Evolutionary conservation across 2,888 invertebrate genomes (phyloP).

Genomic region (Cephus sareptanus): DNA sequence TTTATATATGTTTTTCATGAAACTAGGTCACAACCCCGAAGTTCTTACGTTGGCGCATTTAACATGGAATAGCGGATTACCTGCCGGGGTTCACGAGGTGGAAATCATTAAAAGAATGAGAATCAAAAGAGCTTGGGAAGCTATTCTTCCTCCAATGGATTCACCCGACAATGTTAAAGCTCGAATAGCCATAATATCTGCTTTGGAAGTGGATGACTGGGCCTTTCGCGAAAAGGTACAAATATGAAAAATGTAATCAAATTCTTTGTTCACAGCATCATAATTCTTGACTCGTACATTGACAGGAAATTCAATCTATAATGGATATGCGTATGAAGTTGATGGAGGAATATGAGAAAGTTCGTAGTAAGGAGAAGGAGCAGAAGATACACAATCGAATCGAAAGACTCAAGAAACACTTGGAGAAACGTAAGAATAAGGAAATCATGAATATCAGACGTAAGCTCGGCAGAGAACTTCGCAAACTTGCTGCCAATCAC

Average conservation of each 20-base stretch:
- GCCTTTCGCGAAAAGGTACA: constrained; percentile 74
- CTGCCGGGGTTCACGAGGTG: constrained; percentile 73
- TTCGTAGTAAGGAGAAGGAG: constrained; percentile 68
- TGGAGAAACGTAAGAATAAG: constrained; percentile 70
- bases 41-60: constrained; percentile 74
- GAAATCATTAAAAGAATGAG: constrained; percentile 78
- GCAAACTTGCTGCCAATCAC: constrained; percentile 67
- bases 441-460: constrained; percentile 71
- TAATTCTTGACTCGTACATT: not conserved
- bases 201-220: constrained; percentile 88
- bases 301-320: constrained; percentile 77
- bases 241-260: not conserved
- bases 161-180: constrained; percentile 71
- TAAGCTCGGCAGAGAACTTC: constrained; percentile 63
- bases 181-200: constrained; percentile 75
- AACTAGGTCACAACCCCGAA: constrained; percentile 69
- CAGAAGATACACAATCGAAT: constrained; percentile 61
- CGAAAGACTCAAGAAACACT: constrained; percentile 68
- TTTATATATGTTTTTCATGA: constrained; percentile 1
- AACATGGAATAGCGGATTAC: constrained; percentile 75
- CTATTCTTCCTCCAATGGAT: constrained; percentile 70
- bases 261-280: not conserved
- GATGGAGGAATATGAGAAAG: constrained; percentile 73
- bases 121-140: constrained; percentile 74
- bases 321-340: constrained; percentile 77